Base-by-base conservation (phyloP, 2,797 vertebrate species). In the Kryptolebias ocellatus region DNA sequence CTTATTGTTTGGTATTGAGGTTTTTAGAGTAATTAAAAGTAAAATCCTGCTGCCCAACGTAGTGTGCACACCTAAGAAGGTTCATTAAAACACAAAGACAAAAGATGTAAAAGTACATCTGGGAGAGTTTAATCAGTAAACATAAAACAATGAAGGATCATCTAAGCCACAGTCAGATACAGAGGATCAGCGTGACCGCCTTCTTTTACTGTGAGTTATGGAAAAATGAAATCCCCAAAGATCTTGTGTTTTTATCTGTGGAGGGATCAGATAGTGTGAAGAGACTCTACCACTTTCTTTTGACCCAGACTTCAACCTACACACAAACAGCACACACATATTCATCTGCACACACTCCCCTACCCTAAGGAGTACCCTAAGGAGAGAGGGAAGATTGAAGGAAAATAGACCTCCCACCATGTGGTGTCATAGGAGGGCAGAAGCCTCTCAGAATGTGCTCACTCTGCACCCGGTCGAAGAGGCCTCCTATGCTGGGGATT, bases 361-460 rank as follows among this genome's bases (percentile, higher is more conserved):
- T 49, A 50, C 49, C 64, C 79, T 59, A 63, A 57, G 66, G 76
- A 68, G 75, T 49, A 50, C 49, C 64, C 79, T 59, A 63, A 57
- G 66, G 76, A 68, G 75, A 71, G 60, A 74, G 37, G 51, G 65
- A 56, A 76, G 81, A 83, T 76, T 75, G 83, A 85, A 79, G 84
- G 85, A 86, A 84, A 83, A 81, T 77, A 81, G 83, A 86, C 83
- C 83, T 77, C 85, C 83, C 74, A 83, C 70, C 20, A 64, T 61
- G 86, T 42, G 10, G 45, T 37, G 58, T 83, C 76, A 86, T 85
- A 82, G 84, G 79, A 83, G 76, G 73, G 72, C 72, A 55, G 76
- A 80, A 84, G 70, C 80, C 80, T 79, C 79, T 85, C 79, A 76
- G 61, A 77, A 79, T 80, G 60, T 58, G 72, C 72, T 72, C 69